Base-by-base conservation (phyloP, 2,888 invertebrate genomes). In the Proisotoma minuta region DNA sequence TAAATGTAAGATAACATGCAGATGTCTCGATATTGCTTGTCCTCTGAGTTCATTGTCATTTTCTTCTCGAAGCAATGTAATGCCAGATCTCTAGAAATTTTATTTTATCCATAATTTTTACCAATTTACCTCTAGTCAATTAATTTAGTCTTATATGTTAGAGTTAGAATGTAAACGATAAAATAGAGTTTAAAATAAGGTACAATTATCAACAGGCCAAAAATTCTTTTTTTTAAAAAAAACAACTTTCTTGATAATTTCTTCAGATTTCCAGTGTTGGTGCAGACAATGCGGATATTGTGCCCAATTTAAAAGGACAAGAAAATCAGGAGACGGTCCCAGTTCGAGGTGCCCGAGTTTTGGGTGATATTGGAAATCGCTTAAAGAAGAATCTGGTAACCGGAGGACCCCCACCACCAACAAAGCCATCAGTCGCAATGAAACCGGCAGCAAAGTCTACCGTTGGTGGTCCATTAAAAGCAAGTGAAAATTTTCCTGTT, bases 291-390 rank as follows among this genome's bases (percentile, higher is more conserved):
- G 40, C 51, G 1, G 63, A 64, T 12, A 10, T 29, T 12, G 53
- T 49, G 18, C n/a, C 26, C 22, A 26, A 43, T 34, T 18, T 24
- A 27, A 2, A 29, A 40, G 29, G 58, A 56, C 22, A 48, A 26
- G 29, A 43, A n/a, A 22, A 64, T 47, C 29, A 29, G 22, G 51
- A 22, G 20, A 23, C 40, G 2, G 62, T 56, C 22, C 58, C 57
- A 18, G 58, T 54, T 23, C 60, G 71, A 15, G 68, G 64, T 23
- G 71, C 68, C 18, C 5, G 43, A 20, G 43, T 43, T 5, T 56
- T 73, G 12, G 72, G 71, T 15, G 71, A 74, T 53, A 73, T 74
- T 57, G 71, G 71, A 8, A 74, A 72, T 59, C 62, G 66, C 10
- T 23, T 69, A 4, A 63, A 63, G 57, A 68, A 63, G 34, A 61